phyloP scores from a whole-genome alignment of 2,888 invertebrate species.

The Cheilosia variabilis region DNA sequence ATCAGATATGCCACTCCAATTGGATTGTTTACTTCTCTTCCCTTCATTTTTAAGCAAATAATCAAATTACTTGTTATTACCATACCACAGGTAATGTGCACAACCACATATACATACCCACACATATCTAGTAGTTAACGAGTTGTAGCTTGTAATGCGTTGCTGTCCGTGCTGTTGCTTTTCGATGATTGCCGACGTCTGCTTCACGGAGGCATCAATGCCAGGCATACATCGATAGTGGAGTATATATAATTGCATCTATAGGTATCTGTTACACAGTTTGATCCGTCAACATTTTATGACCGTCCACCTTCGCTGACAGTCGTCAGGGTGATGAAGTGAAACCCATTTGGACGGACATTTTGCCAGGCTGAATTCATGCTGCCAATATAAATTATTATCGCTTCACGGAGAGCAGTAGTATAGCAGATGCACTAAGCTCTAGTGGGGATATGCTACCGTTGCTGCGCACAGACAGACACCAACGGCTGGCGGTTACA shows the following conservation, averaged over 20 bases:
- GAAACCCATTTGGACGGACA: conserved; percentile 22
- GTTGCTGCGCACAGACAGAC: conserved; percentile 7
- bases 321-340: conserved; percentile 6
- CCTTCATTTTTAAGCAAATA: conserved; percentile 4
- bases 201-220: conserved; percentile 6
- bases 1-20: conserved; percentile 48
- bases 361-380: conserved; percentile 8
- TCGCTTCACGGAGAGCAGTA: neutral
- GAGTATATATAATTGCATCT: conserved; percentile 20
- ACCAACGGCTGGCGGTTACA: conserved; percentile 53
- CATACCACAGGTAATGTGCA: neutral
- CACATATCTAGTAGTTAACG: neutral
- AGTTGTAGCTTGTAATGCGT: neutral
- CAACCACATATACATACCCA: neutral
- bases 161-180: neutral
- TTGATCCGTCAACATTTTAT: conserved; percentile 45
- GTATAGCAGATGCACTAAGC: neutral
- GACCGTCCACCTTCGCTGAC: conserved; percentile 32
- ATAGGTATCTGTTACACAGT: conserved; percentile 29
- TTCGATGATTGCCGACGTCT: conserved; percentile 22
- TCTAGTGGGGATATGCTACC: conserved; percentile 12
- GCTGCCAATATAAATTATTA: neutral
- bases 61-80: conserved; percentile 35
- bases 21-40: conserved; percentile 32
- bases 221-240: neutral